Percentiles rank a stretch among this genome's conserved stretches.
phyloP scores from a whole-genome alignment of 2,797 vertebrate genomes.

The Odontamblyopus rebecca region DNA sequence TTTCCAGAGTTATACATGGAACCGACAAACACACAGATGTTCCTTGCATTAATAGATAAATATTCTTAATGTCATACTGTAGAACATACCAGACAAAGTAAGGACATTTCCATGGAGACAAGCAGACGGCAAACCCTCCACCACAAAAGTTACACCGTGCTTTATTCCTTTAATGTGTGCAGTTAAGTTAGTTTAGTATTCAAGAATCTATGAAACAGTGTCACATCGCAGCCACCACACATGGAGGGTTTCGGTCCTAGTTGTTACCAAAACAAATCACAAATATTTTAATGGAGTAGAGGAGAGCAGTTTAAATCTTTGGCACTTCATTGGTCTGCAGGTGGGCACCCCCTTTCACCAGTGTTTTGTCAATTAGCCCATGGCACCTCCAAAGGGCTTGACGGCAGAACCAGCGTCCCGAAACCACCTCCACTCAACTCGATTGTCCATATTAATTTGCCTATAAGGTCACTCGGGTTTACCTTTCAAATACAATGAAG shows the following conservation, averaged over 20 bases:
- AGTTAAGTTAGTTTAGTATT: too few relatives aligned
- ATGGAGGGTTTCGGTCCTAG: too few relatives aligned
- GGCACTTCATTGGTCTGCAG: background rate
- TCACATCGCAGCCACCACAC: background rate
- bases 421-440: background rate
- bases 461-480: background rate
- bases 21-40: too few relatives aligned
- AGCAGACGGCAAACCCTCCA: too few relatives aligned
- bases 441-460: background rate
- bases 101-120: too few relatives aligned
- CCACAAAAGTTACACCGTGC: too few relatives aligned
- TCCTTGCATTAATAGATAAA: too few relatives aligned
- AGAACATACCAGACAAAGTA: too few relatives aligned
- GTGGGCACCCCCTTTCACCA: background rate
- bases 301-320: background rate
- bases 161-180: too few relatives aligned
- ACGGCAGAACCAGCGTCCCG: background rate
- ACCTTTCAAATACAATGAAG: background rate
- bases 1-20: too few relatives aligned
- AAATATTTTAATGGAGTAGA: background rate
- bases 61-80: too few relatives aligned
- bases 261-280: background rate
- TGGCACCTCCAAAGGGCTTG: background rate
- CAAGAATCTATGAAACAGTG: background rate
- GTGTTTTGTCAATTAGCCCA: background rate